Base-by-base conservation (phyloP, 1,140 invertebrate genomes). In the Helicoverpa armigera region DNA sequence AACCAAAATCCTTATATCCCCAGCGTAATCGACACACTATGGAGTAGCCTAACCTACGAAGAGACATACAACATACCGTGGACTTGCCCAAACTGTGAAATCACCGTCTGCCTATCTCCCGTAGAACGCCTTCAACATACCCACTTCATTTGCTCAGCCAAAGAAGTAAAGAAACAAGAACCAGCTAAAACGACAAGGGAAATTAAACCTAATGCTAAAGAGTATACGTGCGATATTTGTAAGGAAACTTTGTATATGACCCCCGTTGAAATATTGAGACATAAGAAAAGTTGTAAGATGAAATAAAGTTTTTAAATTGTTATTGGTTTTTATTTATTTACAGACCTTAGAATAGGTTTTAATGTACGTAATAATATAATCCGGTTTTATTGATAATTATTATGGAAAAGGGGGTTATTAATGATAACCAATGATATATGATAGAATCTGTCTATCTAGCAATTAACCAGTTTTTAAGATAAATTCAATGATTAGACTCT, bases 181-280 rank as follows among this genome's bases (percentile, higher is more conserved):
- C 84, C 90, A 73, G 85, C 87, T 51, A 92, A 88, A 80, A 83
- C 86, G 7, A 83, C 89, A 79, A 81, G 82, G 73, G 75, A 95
- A 93, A 86, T 93, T 92, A 96, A 96, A 87, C 95, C 96, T 18
- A 97, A 98, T 88, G 95, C 96, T 12, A 96, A 96, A 93, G 89
- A 95, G 56, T 98, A 97, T 92, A 95, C 96, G 82, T 99, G 98
- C 95, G 87, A 96, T 7, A 94, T 93, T 65, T 99, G 98, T 95
- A 92, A 96, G 29, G 92, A 96, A 88, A 95, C 95, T n/a, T 93
- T 98, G 54, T 95, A 96, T 79, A 93, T 98, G 56, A 98, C 97
- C 16, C 96, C 97, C 9, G 96, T 97, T 51, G 97, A 98, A 88
- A 97, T 97, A 91, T 94, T 98, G 82, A 97, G 96, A 81, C 97